phyloP scores from a whole-genome alignment of 2,113 vertebrate species.

The Nanorana parkeri region DNA sequence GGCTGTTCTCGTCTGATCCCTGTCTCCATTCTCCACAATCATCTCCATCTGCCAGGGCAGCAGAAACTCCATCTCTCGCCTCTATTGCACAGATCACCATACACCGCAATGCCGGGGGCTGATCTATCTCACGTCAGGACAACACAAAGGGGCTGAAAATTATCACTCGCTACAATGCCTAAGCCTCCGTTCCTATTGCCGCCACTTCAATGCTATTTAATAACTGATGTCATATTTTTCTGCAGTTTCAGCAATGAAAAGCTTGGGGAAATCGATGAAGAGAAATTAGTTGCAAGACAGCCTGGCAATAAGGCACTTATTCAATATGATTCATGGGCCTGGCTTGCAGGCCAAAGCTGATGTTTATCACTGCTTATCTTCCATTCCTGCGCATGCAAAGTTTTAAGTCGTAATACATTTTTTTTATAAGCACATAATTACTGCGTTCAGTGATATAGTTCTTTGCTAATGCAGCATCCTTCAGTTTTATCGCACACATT shows the following conservation, averaged over 20 bases:
- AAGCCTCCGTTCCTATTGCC: conserved; percentile 20
- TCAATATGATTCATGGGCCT: conserved; percentile 22
- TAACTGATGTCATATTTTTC: conserved; percentile 42
- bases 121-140: conserved; percentile 39
- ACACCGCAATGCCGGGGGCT: conserved; percentile 5
- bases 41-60: conserved; percentile 42
- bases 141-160: conserved; percentile 38
- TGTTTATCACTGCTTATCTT: conserved; percentile 16
- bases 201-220: conserved; percentile 19
- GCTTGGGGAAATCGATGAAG: conserved; percentile 37
- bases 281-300: conserved; percentile 32
- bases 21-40: conserved; percentile 48
- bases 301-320: conserved; percentile 47
- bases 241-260: conserved; percentile 37
- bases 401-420: conserved; percentile 3
- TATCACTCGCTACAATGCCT: conserved; percentile 39
- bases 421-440: not conserved
- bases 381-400: not conserved
- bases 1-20: conserved; percentile 42
- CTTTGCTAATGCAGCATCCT: too few species aligned
- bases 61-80: conserved; percentile 35
- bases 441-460: too few species aligned
- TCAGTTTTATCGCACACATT: too few species aligned
- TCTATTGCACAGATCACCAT: not conserved
- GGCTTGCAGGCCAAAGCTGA: conserved; percentile 1